phyloP scores from a whole-genome alignment of 2,797 vertebrate species.

The Anguilla megastoma region DNA sequence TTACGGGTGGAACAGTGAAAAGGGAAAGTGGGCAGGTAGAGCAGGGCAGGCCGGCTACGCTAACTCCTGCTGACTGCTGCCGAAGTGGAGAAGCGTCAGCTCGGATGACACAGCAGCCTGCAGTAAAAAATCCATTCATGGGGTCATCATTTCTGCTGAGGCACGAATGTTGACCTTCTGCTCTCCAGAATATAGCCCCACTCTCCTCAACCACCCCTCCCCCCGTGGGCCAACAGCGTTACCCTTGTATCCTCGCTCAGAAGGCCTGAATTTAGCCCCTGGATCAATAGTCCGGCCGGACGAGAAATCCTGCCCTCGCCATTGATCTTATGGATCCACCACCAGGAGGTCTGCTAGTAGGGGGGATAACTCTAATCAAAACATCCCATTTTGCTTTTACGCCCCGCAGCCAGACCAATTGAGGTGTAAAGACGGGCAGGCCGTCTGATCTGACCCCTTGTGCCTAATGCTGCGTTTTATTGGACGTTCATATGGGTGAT shows the following conservation, averaged over 20 bases:
- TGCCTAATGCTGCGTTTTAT: not conserved
- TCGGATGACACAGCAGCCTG: constrained; percentile 57
- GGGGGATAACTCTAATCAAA: not conserved
- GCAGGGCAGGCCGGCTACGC: not conserved
- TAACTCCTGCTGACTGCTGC: constrained; percentile 51
- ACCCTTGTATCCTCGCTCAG: constrained; percentile 61
- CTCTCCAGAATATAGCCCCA: constrained; percentile 70
- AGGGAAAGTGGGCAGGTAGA: not conserved
- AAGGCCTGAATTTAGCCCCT: constrained; percentile 63
- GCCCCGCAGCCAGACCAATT: not conserved
- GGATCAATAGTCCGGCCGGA: constrained; percentile 60
- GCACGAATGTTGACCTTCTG: constrained; percentile 75
- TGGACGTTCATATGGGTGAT: not conserved
- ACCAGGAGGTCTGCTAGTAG: not conserved
- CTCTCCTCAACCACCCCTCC: constrained; percentile 22
- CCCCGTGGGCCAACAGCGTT: constrained; percentile 50
- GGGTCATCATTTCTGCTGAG: constrained; percentile 71
- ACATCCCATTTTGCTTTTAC: not conserved
- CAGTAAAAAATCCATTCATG: constrained; percentile 73
- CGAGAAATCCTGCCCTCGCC: not conserved
- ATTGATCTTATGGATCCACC: constrained; percentile 21
- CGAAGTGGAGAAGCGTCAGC: constrained; percentile 35
- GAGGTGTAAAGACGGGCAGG: not conserved
- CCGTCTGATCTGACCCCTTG: not conserved
- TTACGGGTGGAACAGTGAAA: not conserved